Base-by-base conservation (phyloP, 2,888 invertebrate genomes). In the Poecilobothrus nobilitatus region DNA sequence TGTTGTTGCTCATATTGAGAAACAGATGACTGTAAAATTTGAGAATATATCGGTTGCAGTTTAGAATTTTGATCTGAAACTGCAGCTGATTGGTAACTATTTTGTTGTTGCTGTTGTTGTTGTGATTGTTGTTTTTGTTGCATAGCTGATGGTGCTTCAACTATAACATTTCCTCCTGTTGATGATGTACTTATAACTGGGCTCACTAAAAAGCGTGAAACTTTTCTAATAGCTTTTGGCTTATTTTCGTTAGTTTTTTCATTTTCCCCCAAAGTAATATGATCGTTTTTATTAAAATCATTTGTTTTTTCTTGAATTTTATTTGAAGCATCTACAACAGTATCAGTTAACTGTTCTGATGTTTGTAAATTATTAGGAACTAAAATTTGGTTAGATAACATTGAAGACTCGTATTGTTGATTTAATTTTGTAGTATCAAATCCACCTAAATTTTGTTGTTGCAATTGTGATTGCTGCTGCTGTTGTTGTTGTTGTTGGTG, bases 161-260 rank as follows among this genome's bases (percentile, higher is more conserved):
- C 10, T 9, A 18, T 34, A 5, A 66, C 5, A 33, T 4, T 15
- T 33, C 34, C 18, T 69, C 67, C 44, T 4, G 20, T 0, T 33
- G 61, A 72, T 2, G 70, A 69, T 9, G 74, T 69, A 18, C 73
- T 68, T 44, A 89, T 84, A 1, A 92, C 91, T 27, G 92, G 91
- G 79, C 91, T 92, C 74, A 92, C 91, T 78, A 91, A 85, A 82
- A 92, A 92, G 69, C 92, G 84, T 41, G 92, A 92, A 75, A 92
- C 90, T 79, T 92, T 92, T 70, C 91, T 83, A 63, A 85, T 84
- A 66, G 86, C 86, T 74, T 87, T 86, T 10, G 84, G 81, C 21
- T 82, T 80, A 70, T 84, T 84, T 53, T 71, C 70, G 15, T 9
- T 44, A 10, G 27, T 27, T 27, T 27, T 27, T 27, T 27, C 27